These are phyloP conservation scores for Meiosimyza decipiens DNA, from an alignment of 2,888 invertebrate species.

Conservation along the genomic window DNA sequence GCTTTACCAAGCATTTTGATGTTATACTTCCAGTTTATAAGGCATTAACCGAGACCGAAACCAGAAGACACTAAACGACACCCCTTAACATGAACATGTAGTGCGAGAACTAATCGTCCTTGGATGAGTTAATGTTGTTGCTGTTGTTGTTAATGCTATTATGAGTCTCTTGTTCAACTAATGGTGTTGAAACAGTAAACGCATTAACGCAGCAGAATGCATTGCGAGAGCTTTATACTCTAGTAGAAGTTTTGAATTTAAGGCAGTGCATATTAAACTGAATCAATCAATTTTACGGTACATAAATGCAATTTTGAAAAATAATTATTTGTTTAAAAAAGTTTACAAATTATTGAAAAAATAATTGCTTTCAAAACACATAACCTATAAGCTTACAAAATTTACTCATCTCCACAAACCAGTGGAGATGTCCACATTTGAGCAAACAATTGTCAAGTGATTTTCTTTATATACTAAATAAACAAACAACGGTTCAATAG, in stretches of 20 bases:
- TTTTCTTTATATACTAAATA: too few relatives aligned
- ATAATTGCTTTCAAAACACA: too few relatives aligned
- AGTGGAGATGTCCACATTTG: too few relatives aligned
- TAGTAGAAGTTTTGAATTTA: not conserved
- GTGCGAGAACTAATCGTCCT: conserved; percentile 14
- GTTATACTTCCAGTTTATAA: conserved; percentile 7
- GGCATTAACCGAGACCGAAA: not conserved
- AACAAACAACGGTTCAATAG: too few relatives aligned
- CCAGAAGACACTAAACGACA: conserved; percentile 14
- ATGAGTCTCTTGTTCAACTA: not conserved
- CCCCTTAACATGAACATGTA: not conserved
- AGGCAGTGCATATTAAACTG: not conserved
- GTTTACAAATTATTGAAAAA: too few relatives aligned
- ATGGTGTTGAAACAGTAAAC: conserved; percentile 28
- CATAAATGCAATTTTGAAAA: too few relatives aligned
- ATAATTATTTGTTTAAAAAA: too few relatives aligned
- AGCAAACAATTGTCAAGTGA: too few relatives aligned
- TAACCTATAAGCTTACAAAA: too few relatives aligned
- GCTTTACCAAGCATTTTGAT: conserved; percentile 13
- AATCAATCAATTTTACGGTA: not conserved
- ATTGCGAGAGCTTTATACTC: not conserved
- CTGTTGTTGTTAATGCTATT: conserved; percentile 4
- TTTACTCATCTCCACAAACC: too few relatives aligned
- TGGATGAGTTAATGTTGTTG: not conserved
- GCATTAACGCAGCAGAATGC: conserved; percentile 3